Conservation (phyloP, 2,797 vertebrate species). For the Synaphobranchus kaupii region DNA sequence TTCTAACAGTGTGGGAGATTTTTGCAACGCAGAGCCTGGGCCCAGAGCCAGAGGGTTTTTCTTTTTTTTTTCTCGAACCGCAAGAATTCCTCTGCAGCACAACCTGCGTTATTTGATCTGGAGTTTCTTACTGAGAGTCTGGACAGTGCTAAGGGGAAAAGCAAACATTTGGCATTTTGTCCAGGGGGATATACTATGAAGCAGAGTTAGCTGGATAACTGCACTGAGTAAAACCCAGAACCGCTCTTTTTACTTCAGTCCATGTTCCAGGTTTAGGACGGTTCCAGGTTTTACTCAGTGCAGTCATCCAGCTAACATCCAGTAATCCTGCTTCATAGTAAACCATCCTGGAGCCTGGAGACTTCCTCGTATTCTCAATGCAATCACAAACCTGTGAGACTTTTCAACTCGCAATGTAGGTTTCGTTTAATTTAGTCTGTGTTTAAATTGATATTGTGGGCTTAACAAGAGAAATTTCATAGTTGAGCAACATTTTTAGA, state of each 20-base stretch:
- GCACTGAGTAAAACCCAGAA: too few relatives aligned
- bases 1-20: not conserved
- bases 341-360: not conserved
- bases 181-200: too few relatives aligned
- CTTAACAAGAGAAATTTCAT: not conserved
- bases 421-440: not conserved
- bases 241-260: too few relatives aligned
- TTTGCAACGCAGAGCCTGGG: not conserved
- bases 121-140: not conserved
- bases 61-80: not conserved
- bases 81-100: slow-evolving; percentile 10
- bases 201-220: too few relatives aligned
- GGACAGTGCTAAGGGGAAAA: not conserved
- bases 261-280: too few relatives aligned
- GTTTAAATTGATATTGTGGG: not conserved
- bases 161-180: not conserved
- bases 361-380: not conserved
- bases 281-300: too few relatives aligned
- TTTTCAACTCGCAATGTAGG: not conserved
- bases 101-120: slow-evolving; percentile 2
- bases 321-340: too few relatives aligned
- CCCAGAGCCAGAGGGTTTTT: not conserved
- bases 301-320: too few relatives aligned
- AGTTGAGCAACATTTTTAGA: not conserved
- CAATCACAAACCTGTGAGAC: not conserved